phyloP scores from a whole-genome alignment of 2,113 vertebrate species.

The Corvus cornix region DNA sequence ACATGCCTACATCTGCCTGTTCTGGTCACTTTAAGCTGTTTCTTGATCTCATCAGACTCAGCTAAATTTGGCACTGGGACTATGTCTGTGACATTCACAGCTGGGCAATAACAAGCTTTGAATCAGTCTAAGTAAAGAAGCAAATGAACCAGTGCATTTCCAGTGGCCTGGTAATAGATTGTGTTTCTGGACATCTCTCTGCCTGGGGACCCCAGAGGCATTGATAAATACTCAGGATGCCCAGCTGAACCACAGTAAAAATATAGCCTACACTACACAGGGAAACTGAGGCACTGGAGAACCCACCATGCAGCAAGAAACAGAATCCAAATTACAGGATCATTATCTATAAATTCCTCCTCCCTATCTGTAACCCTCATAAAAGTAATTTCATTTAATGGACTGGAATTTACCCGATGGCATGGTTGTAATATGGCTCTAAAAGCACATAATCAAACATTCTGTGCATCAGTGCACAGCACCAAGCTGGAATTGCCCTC shows the following conservation, averaged over 20 bases:
- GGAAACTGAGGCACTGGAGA: background rate
- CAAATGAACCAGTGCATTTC: background rate
- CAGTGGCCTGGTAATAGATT: background rate
- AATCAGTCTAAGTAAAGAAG: background rate
- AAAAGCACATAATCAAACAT: background rate
- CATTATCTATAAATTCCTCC: background rate
- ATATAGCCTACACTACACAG: background rate
- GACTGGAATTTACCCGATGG: background rate
- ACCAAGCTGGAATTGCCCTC: background rate
- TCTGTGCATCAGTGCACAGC: background rate
- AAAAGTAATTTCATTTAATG: background rate
- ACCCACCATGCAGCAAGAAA: background rate
- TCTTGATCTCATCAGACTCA: background rate
- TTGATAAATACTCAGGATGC: background rate
- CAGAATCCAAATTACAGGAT: background rate
- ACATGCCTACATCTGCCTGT: background rate
- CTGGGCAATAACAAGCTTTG: constrained; percentile 11
- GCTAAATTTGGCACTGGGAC: background rate
- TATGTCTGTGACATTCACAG: background rate
- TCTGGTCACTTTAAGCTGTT: background rate
- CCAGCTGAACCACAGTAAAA: background rate
- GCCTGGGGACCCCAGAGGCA: background rate
- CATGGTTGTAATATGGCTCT: fast-evolving
- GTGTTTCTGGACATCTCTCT: background rate
- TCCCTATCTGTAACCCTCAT: background rate